Evolutionary conservation across 1,140 invertebrate species (phyloP), one percentile per base, ranked within the genome.

Genomic region (Bombyx mandarina): DNA sequence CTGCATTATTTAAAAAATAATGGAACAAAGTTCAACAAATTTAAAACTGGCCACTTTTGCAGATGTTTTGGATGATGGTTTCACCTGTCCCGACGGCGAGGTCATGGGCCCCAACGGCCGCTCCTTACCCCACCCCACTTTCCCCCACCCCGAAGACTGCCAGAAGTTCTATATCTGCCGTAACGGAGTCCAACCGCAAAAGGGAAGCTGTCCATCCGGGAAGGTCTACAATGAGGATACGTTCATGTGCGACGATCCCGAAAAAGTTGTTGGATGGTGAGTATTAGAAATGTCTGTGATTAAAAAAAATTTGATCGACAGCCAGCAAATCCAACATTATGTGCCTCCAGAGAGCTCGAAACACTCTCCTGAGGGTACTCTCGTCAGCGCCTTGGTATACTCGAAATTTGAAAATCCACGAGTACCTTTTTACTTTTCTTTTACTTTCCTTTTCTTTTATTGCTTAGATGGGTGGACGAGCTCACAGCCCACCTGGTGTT

Each of bases 151-250:
- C 0, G 93, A 94, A 45, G 94, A 96, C 76, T 96, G 95, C 74
- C 92, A 93, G 65, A 95, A 94, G 71, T 95, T 95, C 82, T 96
- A 95, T 86, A 95, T 96, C 61, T 96, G 94, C 81, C 88, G 93
- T 48, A 94, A 95, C 66, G 94, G 93, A 3, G 89, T 94, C 2
- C 90, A 91, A 59, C 94, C 94, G 0, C 92, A 95, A 74, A 91
- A 93, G 62, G 93, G 93, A 7, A 92, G 93, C 64, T 96, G 95
- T 75, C 90, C 92, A 4, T 82, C 89, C 3, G 94, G 93, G 43
- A 92, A 91, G 8, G 95, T 96, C 43, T 96, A 96, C 87, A 95
- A 95, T 67, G 94, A 95, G 58, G 92, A 92, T 7, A 93, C 89
- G 9, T 93, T 95, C 71, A 93, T 91, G 77, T 96, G 95, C 71